Evolutionary conservation across 2,797 vertebrate genomes (phyloP).

Genomic region (Tragopan temminckii): DNA sequence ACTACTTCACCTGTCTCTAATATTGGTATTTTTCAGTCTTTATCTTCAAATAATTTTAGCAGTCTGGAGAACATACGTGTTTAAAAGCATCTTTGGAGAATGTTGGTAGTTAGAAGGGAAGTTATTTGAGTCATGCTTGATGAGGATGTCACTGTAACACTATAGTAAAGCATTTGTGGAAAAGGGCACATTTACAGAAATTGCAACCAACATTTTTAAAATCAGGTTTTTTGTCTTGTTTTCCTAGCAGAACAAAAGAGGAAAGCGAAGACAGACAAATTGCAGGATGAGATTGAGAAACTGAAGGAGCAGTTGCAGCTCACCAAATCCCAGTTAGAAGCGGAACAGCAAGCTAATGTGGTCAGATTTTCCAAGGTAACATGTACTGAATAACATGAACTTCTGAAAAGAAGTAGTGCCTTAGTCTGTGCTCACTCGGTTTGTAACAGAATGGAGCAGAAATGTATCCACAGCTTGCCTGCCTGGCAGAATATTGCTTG

Average conservation of each 20-base stretch:
- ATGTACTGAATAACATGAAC: neutral
- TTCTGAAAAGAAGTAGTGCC: neutral
- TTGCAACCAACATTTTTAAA: neutral
- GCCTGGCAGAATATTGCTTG: neutral
- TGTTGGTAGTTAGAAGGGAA: neutral
- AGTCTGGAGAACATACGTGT: neutral
- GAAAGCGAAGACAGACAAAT: constrained; percentile 83
- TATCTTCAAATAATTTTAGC: neutral
- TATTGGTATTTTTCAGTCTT: neutral
- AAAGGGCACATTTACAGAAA: neutral
- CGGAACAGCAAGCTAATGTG: constrained; percentile 85
- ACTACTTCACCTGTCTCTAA: neutral
- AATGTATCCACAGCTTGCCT: neutral
- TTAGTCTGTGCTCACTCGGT: neutral
- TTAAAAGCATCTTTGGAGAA: neutral
- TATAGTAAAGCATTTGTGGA: neutral
- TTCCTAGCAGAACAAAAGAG: constrained; percentile 84
- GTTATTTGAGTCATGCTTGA: neutral
- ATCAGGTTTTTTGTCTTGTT: constrained; percentile 57
- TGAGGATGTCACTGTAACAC: neutral
- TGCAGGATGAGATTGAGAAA: constrained; percentile 87
- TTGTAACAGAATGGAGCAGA: neutral
- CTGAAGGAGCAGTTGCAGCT: constrained; percentile 89
- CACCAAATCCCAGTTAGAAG: constrained; percentile 84
- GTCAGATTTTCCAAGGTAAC: constrained; percentile 86